phyloP scores from a whole-genome alignment of 2,888 invertebrate species.

The Phymatocera aterrima region DNA sequence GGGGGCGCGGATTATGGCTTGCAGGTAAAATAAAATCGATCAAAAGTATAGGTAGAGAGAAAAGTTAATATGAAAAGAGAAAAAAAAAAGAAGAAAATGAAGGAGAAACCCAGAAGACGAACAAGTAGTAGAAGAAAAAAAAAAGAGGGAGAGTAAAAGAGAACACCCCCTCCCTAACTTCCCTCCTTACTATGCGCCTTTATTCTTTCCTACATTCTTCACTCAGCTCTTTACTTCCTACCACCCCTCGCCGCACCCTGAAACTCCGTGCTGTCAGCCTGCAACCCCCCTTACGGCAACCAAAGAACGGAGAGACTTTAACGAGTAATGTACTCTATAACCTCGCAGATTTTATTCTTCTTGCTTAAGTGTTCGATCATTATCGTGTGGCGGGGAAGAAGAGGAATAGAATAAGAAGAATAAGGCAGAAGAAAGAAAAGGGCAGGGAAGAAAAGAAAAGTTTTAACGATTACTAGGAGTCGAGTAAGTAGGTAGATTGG shows the following conservation, averaged over 20 bases:
- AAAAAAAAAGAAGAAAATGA: neutral
- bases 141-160: neutral
- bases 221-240: conserved; percentile 23
- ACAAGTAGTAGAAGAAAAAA: neutral
- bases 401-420: no score
- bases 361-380: conserved; percentile 43
- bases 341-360: conserved; percentile 43
- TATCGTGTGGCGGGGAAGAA: conserved; percentile 25
- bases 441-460: no score
- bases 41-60: neutral
- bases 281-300: neutral
- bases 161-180: conserved; percentile 21
- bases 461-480: conserved; percentile 34
- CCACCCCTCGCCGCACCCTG: no score
- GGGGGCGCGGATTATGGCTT: no score
- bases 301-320: conserved; percentile 35
- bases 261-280: conserved; percentile 8
- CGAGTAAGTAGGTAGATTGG: neutral
- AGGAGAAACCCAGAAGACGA: neutral
- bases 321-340: conserved; percentile 43
- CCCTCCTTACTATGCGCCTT: conserved; percentile 34
- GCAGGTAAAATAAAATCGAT: no score
- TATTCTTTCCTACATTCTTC: conserved; percentile 16
- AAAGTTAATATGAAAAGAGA: neutral
- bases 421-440: no score